Percentiles rank a stretch among this genome's conserved stretches.
These are phyloP conservation scores for Chrysolina americana DNA, from an alignment of 2,888 invertebrate genomes.

Conservation along the genomic window DNA sequence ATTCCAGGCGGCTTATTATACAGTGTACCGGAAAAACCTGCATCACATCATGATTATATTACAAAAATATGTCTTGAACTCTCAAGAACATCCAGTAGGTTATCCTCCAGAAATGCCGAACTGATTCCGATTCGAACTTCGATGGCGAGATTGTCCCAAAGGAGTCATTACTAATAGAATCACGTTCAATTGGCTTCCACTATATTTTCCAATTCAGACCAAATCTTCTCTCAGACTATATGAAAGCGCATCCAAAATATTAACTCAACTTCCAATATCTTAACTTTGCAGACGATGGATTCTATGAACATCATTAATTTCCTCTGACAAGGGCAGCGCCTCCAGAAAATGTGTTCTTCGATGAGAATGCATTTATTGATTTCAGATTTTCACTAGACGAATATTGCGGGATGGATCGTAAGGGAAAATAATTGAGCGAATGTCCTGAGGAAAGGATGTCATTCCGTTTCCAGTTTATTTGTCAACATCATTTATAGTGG, in stretches of 20 bases:
- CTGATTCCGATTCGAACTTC: too few relatives aligned
- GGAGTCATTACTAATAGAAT: background rate
- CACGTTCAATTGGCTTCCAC: background rate
- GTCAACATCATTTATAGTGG: background rate
- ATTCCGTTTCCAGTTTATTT: background rate
- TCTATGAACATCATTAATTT: conserved; percentile 21
- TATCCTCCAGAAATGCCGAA: too few relatives aligned
- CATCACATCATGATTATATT: too few relatives aligned
- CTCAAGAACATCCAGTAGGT: too few relatives aligned
- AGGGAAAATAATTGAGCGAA: background rate
- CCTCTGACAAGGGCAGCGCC: conserved; percentile 14
- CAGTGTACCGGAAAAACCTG: too few relatives aligned
- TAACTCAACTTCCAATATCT: conserved; percentile 19
- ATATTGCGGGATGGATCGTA: background rate
- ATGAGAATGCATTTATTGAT: conserved; percentile 22
- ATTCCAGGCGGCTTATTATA: too few relatives aligned
- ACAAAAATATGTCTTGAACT: too few relatives aligned
- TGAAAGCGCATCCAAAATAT: background rate
- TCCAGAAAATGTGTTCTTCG: conserved; percentile 18
- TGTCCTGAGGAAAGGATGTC: background rate
- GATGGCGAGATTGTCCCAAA: too few relatives aligned
- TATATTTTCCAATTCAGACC: background rate
- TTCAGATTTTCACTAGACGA: conserved; percentile 15
- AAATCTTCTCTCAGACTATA: background rate
- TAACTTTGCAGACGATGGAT: conserved; percentile 24